Evolutionary conservation across 2,113 vertebrate species (phyloP).

Genomic region (Rhynchopsitta pachyrhyncha): DNA sequence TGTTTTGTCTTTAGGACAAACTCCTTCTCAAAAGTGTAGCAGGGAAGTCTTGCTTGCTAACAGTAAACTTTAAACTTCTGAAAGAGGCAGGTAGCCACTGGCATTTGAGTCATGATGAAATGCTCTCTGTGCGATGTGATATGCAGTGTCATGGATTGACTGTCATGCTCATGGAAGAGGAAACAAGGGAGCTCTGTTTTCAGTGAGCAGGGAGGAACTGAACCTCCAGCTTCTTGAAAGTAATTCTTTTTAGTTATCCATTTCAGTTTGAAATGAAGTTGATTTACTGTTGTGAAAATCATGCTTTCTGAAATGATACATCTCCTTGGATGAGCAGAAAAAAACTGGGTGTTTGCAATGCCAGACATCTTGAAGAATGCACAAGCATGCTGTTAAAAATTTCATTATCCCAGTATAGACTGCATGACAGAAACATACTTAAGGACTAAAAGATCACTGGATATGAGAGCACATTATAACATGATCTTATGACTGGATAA

Average conservation of each 20-base stretch:
- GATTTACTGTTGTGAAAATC: background rate
- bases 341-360: background rate
- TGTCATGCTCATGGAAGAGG: background rate
- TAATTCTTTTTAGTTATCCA: background rate
- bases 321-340: background rate
- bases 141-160: background rate
- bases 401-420: background rate
- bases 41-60: background rate
- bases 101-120: background rate
- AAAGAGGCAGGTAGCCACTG: background rate
- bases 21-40: background rate
- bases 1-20: background rate
- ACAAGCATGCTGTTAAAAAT: background rate
- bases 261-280: slow-evolving; percentile 4
- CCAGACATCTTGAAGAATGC: background rate
- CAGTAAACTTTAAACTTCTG: background rate
- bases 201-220: background rate
- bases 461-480: background rate
- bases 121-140: background rate
- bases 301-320: background rate
- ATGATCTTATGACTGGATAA: fast-evolving
- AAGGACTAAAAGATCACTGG: background rate
- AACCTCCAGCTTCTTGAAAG: background rate
- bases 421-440: background rate
- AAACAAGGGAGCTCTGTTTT: background rate